Evolutionary conservation across 2,797 vertebrate genomes (phyloP).

Genomic region (Picus viridis): DNA sequence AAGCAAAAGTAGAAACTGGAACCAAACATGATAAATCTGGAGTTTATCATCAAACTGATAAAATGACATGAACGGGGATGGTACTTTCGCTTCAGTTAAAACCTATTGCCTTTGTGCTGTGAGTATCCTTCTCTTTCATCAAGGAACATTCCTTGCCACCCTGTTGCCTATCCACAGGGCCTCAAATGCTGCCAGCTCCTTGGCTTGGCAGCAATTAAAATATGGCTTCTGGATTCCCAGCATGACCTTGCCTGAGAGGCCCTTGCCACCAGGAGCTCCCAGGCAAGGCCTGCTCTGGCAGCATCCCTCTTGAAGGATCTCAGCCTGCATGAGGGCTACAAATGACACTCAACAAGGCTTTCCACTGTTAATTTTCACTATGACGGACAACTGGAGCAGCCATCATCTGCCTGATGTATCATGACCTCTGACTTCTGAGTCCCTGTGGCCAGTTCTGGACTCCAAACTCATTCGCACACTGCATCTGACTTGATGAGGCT

Average conservation of each 20-base stretch:
- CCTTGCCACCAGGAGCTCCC: not conserved
- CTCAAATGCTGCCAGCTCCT: not conserved
- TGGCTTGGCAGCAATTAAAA: not conserved
- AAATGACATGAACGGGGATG: not conserved
- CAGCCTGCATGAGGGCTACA: not conserved
- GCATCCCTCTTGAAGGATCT: not conserved
- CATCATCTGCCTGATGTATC: not conserved
- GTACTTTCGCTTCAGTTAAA: not conserved
- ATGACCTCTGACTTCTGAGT: not conserved
- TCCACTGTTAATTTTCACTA: rapidly evolving
- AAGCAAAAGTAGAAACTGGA: not conserved
- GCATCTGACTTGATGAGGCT: not conserved
- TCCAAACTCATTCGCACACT: not conserved
- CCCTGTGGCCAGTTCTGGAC: not conserved
- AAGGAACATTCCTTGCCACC: not conserved
- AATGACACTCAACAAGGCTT: not conserved
- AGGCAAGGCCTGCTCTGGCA: not conserved
- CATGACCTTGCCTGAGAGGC: not conserved
- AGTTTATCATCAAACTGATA: not conserved
- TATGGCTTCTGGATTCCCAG: not conserved
- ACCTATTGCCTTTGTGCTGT: not conserved
- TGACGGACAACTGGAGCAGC: rapidly evolving
- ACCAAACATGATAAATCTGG: not conserved
- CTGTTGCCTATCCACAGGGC: not conserved
- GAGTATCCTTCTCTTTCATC: not conserved